A percentile compares a stretch with the other conserved stretches of the same genome.
These are phyloP conservation scores for Cebus imitator DNA, from an alignment of 2,113 vertebrate species.

Conservation along the genomic window DNA sequence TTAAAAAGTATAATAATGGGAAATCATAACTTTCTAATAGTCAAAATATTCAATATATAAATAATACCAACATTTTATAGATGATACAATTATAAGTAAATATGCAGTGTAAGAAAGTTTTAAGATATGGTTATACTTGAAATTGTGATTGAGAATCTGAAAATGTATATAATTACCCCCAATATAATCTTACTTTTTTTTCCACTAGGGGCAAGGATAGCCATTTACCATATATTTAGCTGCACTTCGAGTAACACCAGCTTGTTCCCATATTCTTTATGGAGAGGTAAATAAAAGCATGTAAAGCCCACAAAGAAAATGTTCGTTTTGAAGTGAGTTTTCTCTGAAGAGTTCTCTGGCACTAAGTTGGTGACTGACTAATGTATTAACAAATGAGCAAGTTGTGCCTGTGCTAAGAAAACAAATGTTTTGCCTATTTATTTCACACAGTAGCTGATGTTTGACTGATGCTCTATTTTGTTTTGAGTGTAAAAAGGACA, in stretches of 20 bases:
- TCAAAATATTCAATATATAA: background rate
- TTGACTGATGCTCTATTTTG: background rate
- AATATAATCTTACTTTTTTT: background rate
- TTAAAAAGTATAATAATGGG: background rate
- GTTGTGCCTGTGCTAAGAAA: background rate
- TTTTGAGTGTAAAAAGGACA: background rate
- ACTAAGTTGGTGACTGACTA: background rate
- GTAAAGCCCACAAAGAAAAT: background rate
- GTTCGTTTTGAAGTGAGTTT: background rate
- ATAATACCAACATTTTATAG: background rate
- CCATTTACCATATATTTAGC: background rate
- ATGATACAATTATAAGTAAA: background rate
- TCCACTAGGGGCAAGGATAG: background rate
- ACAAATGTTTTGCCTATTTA: background rate
- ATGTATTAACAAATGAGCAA: background rate
- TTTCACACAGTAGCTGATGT: background rate
- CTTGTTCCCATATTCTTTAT: background rate
- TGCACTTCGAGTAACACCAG: background rate
- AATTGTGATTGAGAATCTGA: background rate
- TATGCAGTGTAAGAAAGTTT: background rate
- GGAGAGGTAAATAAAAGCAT: background rate
- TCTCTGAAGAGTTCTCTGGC: background rate
- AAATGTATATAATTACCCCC: background rate
- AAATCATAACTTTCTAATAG: background rate
- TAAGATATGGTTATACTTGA: slow-evolving; percentile 3